Evolutionary conservation across 2,888 invertebrate genomes (phyloP).

Genomic region (Metacarcinus magister): DNA sequence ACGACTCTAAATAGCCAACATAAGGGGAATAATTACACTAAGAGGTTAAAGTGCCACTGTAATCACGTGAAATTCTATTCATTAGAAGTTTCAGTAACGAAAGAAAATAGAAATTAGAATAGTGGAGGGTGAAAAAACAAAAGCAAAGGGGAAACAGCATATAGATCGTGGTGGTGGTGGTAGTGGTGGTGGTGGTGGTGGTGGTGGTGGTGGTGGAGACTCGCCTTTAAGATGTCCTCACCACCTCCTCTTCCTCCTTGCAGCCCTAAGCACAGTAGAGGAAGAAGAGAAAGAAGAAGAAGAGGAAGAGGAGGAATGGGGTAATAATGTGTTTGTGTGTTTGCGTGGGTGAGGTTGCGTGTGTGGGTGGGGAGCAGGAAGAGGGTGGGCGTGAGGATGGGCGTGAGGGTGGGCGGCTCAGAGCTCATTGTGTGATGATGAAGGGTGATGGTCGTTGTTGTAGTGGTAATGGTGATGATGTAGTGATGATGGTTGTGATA

Average conservation of each 20-base stretch:
- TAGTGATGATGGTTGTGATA: neutral
- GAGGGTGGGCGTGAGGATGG: too few species aligned
- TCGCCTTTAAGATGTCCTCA: slow-evolving; percentile 43
- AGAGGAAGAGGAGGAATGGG: neutral
- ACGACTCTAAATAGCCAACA: too few species aligned
- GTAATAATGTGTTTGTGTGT: neutral
- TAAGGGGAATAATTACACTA: neutral
- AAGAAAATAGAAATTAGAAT: neutral
- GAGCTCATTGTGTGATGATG: neutral
- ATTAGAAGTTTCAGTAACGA: neutral
- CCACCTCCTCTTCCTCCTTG: neutral
- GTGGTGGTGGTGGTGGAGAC: slow-evolving; percentile 6
- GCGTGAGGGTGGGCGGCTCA: neutral
- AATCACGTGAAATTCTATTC: too few species aligned
- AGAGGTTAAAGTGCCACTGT: neutral
- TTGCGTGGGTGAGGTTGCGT: neutral
- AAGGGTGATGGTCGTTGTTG: neutral
- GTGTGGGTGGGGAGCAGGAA: neutral
- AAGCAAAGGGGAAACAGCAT: neutral
- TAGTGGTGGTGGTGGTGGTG: neutral
- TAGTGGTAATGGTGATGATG: neutral
- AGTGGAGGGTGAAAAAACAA: neutral
- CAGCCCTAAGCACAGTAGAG: neutral
- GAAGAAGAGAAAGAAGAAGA: neutral
- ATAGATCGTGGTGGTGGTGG: neutral